These are phyloP conservation scores for Pammene fasciana DNA, from an alignment of 2,888 invertebrate genomes.

Conservation along the genomic window DNA sequence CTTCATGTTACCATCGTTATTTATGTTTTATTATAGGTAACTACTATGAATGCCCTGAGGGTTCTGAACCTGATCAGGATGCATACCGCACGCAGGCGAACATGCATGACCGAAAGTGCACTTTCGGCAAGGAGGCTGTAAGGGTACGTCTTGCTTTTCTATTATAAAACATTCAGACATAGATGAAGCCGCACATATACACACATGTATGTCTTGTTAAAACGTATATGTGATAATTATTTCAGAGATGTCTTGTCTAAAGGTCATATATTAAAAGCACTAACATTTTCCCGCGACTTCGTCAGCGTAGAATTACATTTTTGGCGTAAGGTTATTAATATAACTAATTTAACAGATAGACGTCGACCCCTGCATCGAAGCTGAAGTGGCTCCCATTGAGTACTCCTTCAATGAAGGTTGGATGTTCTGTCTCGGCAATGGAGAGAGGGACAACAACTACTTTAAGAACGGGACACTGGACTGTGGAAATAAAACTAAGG, in stretches of 20 bases:
- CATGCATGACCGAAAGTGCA: constrained; percentile 76
- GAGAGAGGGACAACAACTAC: constrained; percentile 76
- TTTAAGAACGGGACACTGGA: constrained; percentile 77
- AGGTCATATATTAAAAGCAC: too few relatives aligned
- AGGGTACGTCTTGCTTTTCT: constrained; percentile 48
- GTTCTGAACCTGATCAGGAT: constrained; percentile 73
- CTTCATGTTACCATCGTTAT: too few relatives aligned
- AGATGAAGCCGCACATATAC: too few relatives aligned
- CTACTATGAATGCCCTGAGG: constrained; percentile 71
- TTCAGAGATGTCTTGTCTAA: too few relatives aligned
- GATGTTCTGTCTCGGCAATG: constrained; percentile 79
- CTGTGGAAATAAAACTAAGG: constrained; percentile 77
- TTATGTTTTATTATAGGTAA: constrained; percentile 56
- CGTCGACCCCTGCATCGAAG: constrained; percentile 76
- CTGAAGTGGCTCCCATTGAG: constrained; percentile 76
- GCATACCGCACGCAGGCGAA: constrained; percentile 73
- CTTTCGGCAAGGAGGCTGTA: constrained; percentile 62
- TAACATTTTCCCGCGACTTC: too few relatives aligned
- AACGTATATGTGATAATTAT: too few relatives aligned
- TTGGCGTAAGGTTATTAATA: background rate
- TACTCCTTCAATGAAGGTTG: constrained; percentile 78
- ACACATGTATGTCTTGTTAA: too few relatives aligned
- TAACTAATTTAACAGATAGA: constrained; percentile 15
- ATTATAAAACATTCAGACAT: too few relatives aligned
- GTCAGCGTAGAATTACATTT: too few relatives aligned